phyloP scores from a whole-genome alignment of 2,888 invertebrate species.

The Nasonia oneida region DNA sequence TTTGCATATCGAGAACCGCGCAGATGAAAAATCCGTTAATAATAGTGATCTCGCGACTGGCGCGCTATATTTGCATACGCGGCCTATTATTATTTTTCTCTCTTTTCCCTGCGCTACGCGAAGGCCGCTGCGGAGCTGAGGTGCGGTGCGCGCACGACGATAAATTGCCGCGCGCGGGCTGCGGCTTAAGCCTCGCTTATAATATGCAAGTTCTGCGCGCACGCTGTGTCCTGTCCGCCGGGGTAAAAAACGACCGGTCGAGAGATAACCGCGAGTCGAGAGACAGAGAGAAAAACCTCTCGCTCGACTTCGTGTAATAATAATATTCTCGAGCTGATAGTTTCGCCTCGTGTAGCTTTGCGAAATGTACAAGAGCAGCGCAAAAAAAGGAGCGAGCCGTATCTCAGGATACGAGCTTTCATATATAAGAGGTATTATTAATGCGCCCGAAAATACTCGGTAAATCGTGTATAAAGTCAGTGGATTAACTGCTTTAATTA shows the following conservation, averaged over 20 bases:
- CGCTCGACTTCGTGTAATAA: neutral
- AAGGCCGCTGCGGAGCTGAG: slow-evolving; percentile 13
- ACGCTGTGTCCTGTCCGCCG: slow-evolving; percentile 6
- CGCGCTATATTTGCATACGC: slow-evolving; percentile 59
- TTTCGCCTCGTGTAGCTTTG: slow-evolving; percentile 23
- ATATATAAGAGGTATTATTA: neutral
- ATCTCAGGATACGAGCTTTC: neutral
- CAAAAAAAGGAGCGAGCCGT: neutral
- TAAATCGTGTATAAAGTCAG: slow-evolving; percentile 48
- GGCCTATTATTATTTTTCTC: slow-evolving; percentile 50
- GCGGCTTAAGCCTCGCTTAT: slow-evolving; percentile 50
- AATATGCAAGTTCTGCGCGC: slow-evolving; percentile 27
- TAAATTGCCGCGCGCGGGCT: slow-evolving; percentile 43
- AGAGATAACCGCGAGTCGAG: slow-evolving; percentile 9
- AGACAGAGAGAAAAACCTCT: slow-evolving; percentile 25
- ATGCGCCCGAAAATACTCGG: slow-evolving; percentile 38
- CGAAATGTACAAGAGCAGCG: slow-evolving; percentile 18
- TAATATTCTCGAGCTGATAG: slow-evolving; percentile 50
- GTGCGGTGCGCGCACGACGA: slow-evolving; percentile 33
- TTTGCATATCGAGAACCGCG: slow-evolving; percentile 50
- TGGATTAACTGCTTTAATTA: slow-evolving; percentile 59
- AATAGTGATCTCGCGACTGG: slow-evolving; percentile 55
- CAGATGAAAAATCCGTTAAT: slow-evolving; percentile 59
- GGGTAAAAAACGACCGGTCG: slow-evolving; percentile 36
- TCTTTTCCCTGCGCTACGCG: slow-evolving; percentile 24